Evolutionary conservation across 1,140 invertebrate genomes (phyloP).

Genomic region (Sinonovacula constricta): DNA sequence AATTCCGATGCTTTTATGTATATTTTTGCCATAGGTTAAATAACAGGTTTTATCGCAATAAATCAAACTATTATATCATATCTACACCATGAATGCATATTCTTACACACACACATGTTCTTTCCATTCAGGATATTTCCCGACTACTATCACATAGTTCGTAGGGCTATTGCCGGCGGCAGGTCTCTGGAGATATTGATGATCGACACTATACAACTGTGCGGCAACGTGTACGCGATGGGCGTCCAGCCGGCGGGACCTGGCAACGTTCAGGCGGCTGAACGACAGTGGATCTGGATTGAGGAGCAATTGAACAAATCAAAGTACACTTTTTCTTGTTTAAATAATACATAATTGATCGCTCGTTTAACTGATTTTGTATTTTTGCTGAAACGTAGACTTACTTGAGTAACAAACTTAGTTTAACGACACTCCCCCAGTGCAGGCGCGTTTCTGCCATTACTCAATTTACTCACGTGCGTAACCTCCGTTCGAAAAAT

Average conservation of each 20-base stretch:
- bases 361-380: background rate
- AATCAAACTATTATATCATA: background rate
- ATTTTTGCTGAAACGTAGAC: background rate
- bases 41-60: background rate
- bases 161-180: conserved; percentile 52
- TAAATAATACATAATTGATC: background rate
- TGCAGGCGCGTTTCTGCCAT: no score
- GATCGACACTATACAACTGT: conserved; percentile 78
- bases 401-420: background rate
- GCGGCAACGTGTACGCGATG: conserved; percentile 72
- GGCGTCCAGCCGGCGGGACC: conserved; percentile 53
- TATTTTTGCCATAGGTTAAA: background rate
- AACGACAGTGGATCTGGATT: conserved; percentile 79
- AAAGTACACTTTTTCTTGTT: conserved; percentile 50
- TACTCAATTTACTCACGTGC: no score
- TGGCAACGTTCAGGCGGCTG: conserved; percentile 52
- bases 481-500: no score
- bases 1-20: background rate
- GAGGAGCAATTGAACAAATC: conserved; percentile 67
- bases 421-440: background rate
- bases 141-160: conserved; percentile 76
- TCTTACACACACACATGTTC: background rate
- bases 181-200: conserved; percentile 75
- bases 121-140: conserved; percentile 76
- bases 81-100: background rate